phyloP scores from a whole-genome alignment of 2,113 vertebrate species.

The Ochotona princeps region DNA sequence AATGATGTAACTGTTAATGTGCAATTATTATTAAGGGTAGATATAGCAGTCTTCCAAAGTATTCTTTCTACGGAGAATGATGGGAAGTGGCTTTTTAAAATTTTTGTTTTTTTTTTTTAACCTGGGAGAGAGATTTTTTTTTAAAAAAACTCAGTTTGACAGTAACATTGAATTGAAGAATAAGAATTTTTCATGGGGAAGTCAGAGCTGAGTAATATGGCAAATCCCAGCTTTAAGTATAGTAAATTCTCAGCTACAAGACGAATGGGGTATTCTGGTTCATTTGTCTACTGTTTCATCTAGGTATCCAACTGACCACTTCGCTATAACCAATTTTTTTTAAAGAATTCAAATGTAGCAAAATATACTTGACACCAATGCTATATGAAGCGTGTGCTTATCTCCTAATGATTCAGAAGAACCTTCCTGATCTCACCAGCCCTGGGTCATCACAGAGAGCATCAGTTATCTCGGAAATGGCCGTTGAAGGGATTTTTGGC shows the following conservation, averaged over 20 bases:
- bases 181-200: neutral
- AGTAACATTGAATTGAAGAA: neutral
- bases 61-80: neutral
- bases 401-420: neutral
- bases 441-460: neutral
- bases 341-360: neutral
- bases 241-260: neutral
- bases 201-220: neutral
- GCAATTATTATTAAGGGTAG: neutral
- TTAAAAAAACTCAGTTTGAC: neutral
- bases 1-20: neutral
- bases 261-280: neutral
- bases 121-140: neutral
- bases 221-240: neutral
- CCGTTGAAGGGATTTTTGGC: neutral
- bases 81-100: neutral
- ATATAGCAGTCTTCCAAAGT: neutral
- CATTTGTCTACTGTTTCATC: neutral
- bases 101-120: neutral
- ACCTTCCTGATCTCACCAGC: neutral
- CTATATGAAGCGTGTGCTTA: neutral
- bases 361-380: neutral
- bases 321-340: conserved; percentile 12
- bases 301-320: neutral
- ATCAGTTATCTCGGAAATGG: neutral